Conservation (phyloP, 2,797 vertebrate genomes). For the Pagetopsis macropterus region DNA sequence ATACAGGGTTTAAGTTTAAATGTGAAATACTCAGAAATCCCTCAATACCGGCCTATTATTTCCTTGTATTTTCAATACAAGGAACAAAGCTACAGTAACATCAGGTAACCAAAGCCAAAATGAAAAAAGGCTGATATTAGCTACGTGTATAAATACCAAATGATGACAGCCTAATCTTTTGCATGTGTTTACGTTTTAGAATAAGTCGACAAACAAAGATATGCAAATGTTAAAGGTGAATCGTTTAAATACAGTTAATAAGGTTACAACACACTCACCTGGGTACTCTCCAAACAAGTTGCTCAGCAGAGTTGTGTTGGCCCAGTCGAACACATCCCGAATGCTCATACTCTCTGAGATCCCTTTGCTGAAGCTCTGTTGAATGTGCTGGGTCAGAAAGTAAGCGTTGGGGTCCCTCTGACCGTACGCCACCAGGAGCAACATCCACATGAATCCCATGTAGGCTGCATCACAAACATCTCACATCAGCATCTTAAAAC, state of each 20-base stretch:
- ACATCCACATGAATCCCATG: constrained; percentile 94
- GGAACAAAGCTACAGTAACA: background rate
- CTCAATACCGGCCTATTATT: background rate
- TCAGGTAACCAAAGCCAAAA: background rate
- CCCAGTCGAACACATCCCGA: constrained; percentile 90
- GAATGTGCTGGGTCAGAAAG: constrained; percentile 91
- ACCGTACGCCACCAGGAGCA: constrained; percentile 93
- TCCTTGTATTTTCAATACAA: background rate
- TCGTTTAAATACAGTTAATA: background rate
- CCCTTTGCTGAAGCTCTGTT: constrained; percentile 89
- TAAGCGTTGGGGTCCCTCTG: constrained; percentile 93
- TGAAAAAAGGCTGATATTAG: background rate
- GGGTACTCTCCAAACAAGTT: constrained; percentile 88
- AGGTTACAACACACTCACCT: constrained; percentile 78
- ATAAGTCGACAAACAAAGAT: background rate
- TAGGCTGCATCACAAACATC: constrained; percentile 83
- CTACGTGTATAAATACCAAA: background rate
- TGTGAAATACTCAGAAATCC: background rate
- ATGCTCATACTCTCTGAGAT: constrained; percentile 85
- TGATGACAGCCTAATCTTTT: background rate
- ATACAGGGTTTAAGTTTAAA: background rate
- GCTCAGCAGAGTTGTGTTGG: constrained; percentile 88
- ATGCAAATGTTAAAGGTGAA: background rate
- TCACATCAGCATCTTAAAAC: constrained; percentile 19
- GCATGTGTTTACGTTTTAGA: constrained; percentile 1